Evolutionary conservation across 1,140 invertebrate species (phyloP), one percentile per base, ranked within the genome.

Genomic region (Drosophila ambigua): DNA sequence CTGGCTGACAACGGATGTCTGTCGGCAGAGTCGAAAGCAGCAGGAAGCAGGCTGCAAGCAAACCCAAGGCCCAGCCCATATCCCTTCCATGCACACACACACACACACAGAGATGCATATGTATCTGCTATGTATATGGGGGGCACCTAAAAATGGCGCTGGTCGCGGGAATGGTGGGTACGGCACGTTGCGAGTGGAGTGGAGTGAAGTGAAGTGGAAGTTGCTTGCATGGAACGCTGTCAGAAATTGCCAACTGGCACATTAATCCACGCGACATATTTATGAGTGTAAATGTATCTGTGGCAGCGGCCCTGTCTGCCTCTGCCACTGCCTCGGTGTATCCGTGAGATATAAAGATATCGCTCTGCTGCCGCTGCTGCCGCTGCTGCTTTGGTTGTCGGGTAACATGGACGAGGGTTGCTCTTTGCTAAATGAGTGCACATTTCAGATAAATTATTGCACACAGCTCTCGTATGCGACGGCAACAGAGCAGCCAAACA

Each of bases 391-490:
- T 49, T 13, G 52, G 52, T 49, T 62, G 62, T 53, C 44, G 60
- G 44, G 57, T 52, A 63, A 77, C 74, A 80, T 75, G 82, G 83
- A 87, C 83, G 83, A 88, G 83, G 83, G 83, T 83, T 87, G 83
- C 78, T 72, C 79, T 77, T 73, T 75, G 80, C 77, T 79, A 89
- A 89, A 89, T 89, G 84, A 89, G 79, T 90, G 84, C 84, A 89
- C 84, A 89, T 89, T 89, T 90, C 79, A 89, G 84, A 89, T 89
- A 89, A 89, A 90, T 89, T 89, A 89, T 89, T 89, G 85, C 85
- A 89, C 80, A 89, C 84, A 84, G 76, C 74, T 89, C 74, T 89
- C 78, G 77, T 80, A 77, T 75, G 77, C 79, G 79, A 67, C 81
- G 79, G 62, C 79, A 78, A 74, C 20, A 61, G 23, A 0, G 1